Percentiles rank a stretch among this genome's conserved stretches.
phyloP scores from a whole-genome alignment of 2,797 vertebrate genomes.

The Clarias laeviceps region DNA sequence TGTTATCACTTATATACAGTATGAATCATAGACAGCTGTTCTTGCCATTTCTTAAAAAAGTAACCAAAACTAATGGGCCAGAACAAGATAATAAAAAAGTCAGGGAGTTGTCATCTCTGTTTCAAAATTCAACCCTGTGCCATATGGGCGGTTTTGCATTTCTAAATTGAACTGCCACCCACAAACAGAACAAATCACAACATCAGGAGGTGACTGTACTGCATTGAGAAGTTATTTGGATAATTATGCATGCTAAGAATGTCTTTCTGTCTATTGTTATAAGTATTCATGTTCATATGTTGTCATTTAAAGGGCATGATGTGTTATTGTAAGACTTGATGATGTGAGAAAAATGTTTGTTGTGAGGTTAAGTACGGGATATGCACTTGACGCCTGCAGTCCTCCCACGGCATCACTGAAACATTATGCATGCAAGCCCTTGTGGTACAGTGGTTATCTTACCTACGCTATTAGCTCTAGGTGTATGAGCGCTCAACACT shows the following conservation, averaged over 20 bases:
- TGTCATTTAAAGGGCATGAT: constrained; percentile 2
- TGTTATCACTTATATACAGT: no score
- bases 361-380: not conserved
- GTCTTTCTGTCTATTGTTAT: not conserved
- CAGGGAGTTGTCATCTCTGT: not conserved
- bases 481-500: not conserved
- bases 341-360: not conserved
- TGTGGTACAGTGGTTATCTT: not conserved
- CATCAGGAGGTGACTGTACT: constrained; percentile 5
- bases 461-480: not conserved
- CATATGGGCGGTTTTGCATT: not conserved
- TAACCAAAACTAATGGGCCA: not conserved
- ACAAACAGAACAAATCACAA: constrained; percentile 1
- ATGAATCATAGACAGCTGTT: not conserved
- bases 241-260: constrained; percentile 6
- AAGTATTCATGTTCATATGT: not conserved
- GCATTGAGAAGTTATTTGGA: constrained; percentile 4
- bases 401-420: not conserved
- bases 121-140: constrained; percentile 1
- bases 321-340: not conserved
- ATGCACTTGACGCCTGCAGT: not conserved
- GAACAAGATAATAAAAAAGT: not conserved
- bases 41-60: not conserved
- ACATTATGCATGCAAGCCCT: not conserved
- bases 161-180: constrained; percentile 6